Conservation (phyloP, 2,888 invertebrate species). For the Caradrina clavipalpis region DNA sequence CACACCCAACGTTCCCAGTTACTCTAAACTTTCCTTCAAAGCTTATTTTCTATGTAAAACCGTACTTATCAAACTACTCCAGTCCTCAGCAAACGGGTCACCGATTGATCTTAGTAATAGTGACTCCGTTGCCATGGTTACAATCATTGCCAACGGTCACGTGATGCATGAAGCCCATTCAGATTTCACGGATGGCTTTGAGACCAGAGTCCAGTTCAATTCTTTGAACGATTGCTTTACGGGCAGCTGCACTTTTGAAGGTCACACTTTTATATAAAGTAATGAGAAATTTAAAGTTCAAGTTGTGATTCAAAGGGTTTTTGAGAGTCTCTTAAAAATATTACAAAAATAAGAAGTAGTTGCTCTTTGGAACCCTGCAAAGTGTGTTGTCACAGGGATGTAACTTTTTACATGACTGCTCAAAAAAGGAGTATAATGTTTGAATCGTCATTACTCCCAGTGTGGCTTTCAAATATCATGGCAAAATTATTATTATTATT, state of each 20-base stretch:
- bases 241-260: conserved; percentile 18
- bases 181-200: conserved; percentile 39
- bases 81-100: not conserved
- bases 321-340: not conserved
- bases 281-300: not conserved
- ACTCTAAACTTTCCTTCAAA: too few species aligned
- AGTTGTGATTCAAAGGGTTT: not conserved
- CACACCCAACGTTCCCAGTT: too few species aligned
- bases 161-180: conserved; percentile 36
- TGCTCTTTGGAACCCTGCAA: too few species aligned
- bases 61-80: not conserved
- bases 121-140: conserved; percentile 22
- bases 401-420: too few species aligned
- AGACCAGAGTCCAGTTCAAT: conserved; percentile 31
- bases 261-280: conserved; percentile 4
- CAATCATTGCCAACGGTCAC: conserved; percentile 11
- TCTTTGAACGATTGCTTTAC: conserved; percentile 50
- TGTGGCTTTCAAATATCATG: too few species aligned
- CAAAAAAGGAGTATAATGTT: too few species aligned
- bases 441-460: too few species aligned
- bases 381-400: too few species aligned
- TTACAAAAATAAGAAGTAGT: too few species aligned
- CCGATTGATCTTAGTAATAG: conserved; percentile 18
- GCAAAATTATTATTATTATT: too few species aligned
- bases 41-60: not conserved